Percentiles rank a stretch among this genome's conserved stretches.
Conservation (phyloP, 2,888 invertebrate species). For the Alloscopus bannaensis region DNA sequence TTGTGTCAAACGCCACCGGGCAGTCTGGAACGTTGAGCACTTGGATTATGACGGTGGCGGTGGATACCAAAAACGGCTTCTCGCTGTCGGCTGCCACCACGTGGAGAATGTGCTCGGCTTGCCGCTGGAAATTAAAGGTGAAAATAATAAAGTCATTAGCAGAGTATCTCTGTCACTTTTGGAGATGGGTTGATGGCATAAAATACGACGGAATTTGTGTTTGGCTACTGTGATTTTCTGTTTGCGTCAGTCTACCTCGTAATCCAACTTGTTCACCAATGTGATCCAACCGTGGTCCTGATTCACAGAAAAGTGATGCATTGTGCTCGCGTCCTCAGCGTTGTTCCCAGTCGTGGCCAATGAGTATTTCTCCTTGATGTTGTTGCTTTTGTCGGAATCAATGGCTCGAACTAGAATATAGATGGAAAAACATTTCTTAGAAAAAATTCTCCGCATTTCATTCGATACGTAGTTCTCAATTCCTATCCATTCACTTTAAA, state of each 20-base stretch:
- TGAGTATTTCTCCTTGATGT: constrained; percentile 89
- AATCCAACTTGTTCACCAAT: constrained; percentile 72
- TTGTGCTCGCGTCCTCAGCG: constrained; percentile 54
- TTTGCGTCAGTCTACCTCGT: constrained; percentile 67
- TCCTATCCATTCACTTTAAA: too few species aligned
- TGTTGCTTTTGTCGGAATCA: constrained; percentile 86
- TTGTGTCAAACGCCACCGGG: constrained; percentile 69
- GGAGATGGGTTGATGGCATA: neutral
- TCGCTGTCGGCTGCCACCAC: constrained; percentile 71
- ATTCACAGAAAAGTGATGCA: constrained; percentile 72
- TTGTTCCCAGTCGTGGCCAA: constrained; percentile 77
- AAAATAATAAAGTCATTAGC: constrained; percentile 2
- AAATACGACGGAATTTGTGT: too few species aligned
- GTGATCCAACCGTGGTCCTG: constrained; percentile 73
- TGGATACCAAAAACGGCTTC: constrained; percentile 71
- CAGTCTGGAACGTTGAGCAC: constrained; percentile 69
- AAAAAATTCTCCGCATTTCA: too few species aligned
- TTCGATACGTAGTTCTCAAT: too few species aligned
- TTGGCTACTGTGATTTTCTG: too few species aligned
- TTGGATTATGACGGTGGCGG: constrained; percentile 70
- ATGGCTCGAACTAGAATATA: constrained; percentile 79
- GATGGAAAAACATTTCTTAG: neutral
- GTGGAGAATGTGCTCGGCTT: constrained; percentile 68
- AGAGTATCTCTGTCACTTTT: constrained; percentile 16
- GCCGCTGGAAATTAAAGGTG: constrained; percentile 58